Conservation (phyloP, 2,797 vertebrate genomes). For the Taenioides sp. region DNA sequence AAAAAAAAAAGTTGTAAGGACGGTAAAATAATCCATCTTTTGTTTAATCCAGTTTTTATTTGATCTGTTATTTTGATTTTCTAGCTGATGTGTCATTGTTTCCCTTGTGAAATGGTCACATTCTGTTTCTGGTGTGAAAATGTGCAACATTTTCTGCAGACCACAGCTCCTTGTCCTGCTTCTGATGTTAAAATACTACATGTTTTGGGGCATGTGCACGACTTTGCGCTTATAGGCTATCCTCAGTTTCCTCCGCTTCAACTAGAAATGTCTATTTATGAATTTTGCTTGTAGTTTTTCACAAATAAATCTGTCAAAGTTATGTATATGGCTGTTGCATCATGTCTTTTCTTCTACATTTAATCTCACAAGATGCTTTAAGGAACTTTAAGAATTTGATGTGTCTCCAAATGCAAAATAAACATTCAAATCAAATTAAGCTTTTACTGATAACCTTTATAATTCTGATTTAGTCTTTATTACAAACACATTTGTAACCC, state of each 20-base stretch:
- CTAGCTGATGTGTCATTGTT: constrained; percentile 94
- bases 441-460: no score
- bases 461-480: no score
- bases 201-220: constrained; percentile 99
- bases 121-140: constrained; percentile 80
- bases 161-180: constrained; percentile 96
- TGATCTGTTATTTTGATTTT: constrained; percentile 72
- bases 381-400: no score
- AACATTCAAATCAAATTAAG: no score
- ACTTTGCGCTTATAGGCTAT: constrained; percentile 97
- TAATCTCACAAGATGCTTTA: background rate
- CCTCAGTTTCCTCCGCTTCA: constrained; percentile 93
- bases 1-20: constrained; percentile 79
- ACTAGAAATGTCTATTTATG: constrained; percentile 99
- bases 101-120: constrained; percentile 96
- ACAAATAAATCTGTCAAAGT: constrained; percentile 99
- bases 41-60: constrained; percentile 59
- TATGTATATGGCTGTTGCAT: constrained; percentile 74
- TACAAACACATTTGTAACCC: no score
- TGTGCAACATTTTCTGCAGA: constrained; percentile 82
- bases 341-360: constrained; percentile 61
- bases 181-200: constrained; percentile 98
- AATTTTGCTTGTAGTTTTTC: constrained; percentile 99
- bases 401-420: no score
- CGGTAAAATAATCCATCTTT: constrained; percentile 70